phyloP scores from a whole-genome alignment of 1,140 invertebrate genomes.

The Atta cephalotes region DNA sequence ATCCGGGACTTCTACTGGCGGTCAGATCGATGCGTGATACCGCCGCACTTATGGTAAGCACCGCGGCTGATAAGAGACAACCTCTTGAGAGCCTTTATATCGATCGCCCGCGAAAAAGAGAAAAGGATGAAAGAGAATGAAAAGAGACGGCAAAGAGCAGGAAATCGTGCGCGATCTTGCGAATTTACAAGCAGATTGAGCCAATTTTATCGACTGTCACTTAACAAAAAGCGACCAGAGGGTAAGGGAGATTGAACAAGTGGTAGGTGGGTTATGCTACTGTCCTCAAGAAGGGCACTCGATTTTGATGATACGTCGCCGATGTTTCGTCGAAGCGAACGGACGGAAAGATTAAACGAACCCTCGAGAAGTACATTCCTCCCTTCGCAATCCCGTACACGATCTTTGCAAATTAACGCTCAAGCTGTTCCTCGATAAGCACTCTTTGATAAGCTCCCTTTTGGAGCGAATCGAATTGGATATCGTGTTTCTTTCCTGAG shows the following conservation, averaged over 20 bases:
- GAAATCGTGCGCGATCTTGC: constrained; percentile 31
- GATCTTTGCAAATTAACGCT: constrained; percentile 77
- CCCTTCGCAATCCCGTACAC: background rate
- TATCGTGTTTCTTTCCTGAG: constrained; percentile 65
- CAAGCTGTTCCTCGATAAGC: constrained; percentile 67
- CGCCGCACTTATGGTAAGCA: constrained; percentile 83
- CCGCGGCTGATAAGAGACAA: constrained; percentile 69
- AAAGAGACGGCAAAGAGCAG: background rate
- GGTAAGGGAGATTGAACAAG: constrained; percentile 24
- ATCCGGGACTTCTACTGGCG: constrained; percentile 85
- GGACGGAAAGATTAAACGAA: constrained; percentile 70
- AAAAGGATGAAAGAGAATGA: background rate
- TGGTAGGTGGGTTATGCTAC: constrained; percentile 57
- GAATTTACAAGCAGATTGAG: constrained; percentile 67
- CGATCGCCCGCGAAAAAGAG: constrained; percentile 63
- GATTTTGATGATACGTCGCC: constrained; percentile 72
- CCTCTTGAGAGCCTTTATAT: constrained; percentile 64
- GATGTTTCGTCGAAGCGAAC: constrained; percentile 35
- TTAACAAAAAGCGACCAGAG: constrained; percentile 21
- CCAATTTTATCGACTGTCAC: constrained; percentile 72
- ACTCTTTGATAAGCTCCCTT: constrained; percentile 32
- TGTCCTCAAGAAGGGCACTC: constrained; percentile 63
- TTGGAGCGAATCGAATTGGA: constrained; percentile 70
- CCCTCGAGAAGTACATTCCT: constrained; percentile 63
- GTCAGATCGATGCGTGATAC: constrained; percentile 86